phyloP scores from a whole-genome alignment of 2,888 invertebrate genomes.

The Trypoxylon attenuatum region DNA sequence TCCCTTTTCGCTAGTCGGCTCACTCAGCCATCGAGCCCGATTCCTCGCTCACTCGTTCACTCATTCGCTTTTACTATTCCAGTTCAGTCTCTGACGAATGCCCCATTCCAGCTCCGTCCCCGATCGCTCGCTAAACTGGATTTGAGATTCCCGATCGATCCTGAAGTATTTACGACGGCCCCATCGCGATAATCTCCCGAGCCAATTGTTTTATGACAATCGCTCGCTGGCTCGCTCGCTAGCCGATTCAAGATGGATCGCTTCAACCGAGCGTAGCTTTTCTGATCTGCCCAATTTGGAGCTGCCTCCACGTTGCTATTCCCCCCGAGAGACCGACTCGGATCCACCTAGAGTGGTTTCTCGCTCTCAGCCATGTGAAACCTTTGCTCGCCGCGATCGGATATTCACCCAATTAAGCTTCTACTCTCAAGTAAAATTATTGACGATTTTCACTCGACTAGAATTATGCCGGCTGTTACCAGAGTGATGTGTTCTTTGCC shows the following conservation, averaged over 20 bases:
- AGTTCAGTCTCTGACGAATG: constrained; percentile 31
- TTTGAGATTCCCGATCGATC: constrained; percentile 55
- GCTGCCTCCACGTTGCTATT: constrained; percentile 14
- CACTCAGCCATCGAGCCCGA: too few species aligned
- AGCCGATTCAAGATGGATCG: constrained; percentile 12
- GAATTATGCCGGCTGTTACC: neutral
- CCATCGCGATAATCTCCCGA: constrained; percentile 34
- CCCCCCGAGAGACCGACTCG: constrained; percentile 1
- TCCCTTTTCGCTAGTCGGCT: neutral
- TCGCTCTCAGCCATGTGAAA: constrained; percentile 6
- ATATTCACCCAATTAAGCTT: constrained; percentile 41
- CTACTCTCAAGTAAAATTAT: neutral
- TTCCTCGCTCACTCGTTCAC: neutral
- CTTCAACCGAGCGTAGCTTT: neutral
- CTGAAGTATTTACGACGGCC: constrained; percentile 55
- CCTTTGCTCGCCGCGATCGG: constrained; percentile 10
- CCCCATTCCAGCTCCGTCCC: constrained; percentile 43
- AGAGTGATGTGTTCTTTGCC: too few species aligned
- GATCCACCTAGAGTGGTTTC: too few species aligned
- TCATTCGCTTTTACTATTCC: constrained; percentile 14
- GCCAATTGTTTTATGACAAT: constrained; percentile 52
- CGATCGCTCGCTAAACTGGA: constrained; percentile 34
- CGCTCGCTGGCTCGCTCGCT: neutral
- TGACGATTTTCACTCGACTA: neutral
- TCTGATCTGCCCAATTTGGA: constrained; percentile 16